Conservation (phyloP, 2,888 invertebrate species). For the Danaus chrysippus region DNA sequence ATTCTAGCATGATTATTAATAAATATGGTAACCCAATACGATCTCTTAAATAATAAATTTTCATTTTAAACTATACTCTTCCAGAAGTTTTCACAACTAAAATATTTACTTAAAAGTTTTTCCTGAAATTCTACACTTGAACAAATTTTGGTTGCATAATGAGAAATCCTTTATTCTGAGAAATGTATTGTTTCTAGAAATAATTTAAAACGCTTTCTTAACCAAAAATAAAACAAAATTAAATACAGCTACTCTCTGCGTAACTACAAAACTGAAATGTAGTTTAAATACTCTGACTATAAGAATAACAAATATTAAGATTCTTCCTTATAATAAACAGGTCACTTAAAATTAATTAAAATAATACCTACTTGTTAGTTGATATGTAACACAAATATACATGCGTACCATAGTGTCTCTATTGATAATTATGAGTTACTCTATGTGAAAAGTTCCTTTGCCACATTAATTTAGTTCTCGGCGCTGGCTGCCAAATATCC, state of each 20-base stretch:
- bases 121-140: slow-evolving; percentile 22
- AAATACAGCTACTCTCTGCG: not conserved
- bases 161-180: slow-evolving; percentile 26
- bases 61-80: slow-evolving; percentile 1
- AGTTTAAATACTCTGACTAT: no score
- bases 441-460: slow-evolving; percentile 23
- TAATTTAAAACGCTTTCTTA: no score
- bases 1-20: no score
- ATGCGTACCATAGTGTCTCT: no score
- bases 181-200: slow-evolving; percentile 28
- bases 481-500: slow-evolving; percentile 35
- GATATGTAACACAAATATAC: no score
- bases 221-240: slow-evolving; percentile 15
- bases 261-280: no score
- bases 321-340: no score
- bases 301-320: no score
- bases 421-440: no score
- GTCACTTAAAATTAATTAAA: no score
- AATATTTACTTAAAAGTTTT: slow-evolving; percentile 2
- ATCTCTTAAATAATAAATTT: not conserved
- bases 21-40: no score
- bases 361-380: no score
- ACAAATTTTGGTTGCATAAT: slow-evolving; percentile 32
- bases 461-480: slow-evolving; percentile 36
- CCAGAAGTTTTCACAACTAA: not conserved